Conservation (phyloP, 2,797 vertebrate species). For the Chaetodon trifasciatus region DNA sequence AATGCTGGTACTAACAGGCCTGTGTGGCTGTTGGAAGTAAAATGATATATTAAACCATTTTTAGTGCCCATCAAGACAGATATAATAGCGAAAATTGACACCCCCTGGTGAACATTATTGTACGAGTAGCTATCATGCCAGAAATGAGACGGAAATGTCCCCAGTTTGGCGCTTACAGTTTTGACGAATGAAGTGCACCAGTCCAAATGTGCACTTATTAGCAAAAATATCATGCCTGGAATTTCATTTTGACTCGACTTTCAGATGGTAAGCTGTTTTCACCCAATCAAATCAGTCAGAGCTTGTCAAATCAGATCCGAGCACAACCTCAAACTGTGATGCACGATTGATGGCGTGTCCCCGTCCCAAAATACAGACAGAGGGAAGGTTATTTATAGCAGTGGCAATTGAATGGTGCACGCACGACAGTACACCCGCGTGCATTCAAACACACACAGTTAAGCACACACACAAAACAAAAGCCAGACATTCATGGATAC, state of each 20-base stretch:
- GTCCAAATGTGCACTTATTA: background rate
- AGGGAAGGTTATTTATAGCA: constrained; percentile 52
- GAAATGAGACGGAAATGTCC: no score
- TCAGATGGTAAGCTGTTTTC: background rate
- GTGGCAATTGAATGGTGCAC: constrained; percentile 29
- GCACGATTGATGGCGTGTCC: constrained; percentile 38
- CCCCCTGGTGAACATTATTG: background rate
- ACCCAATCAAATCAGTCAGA: constrained; percentile 12
- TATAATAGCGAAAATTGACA: background rate
- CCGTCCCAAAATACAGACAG: constrained; percentile 31
- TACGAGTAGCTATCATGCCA: no score
- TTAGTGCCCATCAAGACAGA: background rate
- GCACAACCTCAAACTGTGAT: constrained; percentile 29
- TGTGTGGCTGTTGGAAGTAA: background rate
- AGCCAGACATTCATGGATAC: constrained; percentile 8
- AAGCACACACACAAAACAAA: constrained; percentile 14
- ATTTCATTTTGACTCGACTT: background rate
- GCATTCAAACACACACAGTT: constrained; percentile 20
- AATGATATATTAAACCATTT: background rate
- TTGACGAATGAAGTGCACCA: background rate
- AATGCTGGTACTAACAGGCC: background rate
- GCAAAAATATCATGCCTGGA: background rate
- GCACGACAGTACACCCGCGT: constrained; percentile 22
- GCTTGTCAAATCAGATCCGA: constrained; percentile 19
- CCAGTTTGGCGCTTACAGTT: background rate